Evolutionary conservation across 1,140 invertebrate genomes (phyloP), one percentile per base, ranked within the genome.

Genomic region (Lepidurus arcticus): DNA sequence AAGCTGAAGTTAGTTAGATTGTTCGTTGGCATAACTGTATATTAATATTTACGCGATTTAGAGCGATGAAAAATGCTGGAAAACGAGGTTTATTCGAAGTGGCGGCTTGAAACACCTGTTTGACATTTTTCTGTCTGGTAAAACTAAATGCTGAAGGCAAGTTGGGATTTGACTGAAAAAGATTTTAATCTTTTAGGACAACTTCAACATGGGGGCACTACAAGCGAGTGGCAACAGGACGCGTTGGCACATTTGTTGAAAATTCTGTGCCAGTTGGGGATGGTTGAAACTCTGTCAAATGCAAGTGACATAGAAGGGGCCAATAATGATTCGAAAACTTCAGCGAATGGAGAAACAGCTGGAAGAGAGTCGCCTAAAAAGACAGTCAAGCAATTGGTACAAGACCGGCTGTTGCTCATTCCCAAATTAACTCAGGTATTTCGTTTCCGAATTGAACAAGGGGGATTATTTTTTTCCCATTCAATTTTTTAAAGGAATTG

Each of bases 151-250:
- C 0, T 34, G 4, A 34, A 34, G 2, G 3, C 2, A 77, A 16
- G 53, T 80, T 80, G 47, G 76, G 42, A 44, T 79, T 77, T 76
- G 4, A 3, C 34, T 34, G 0, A 34, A 34, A 34, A 34, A 34
- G 0, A 34, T 34, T 34, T 3, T 0, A 0, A 44, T 79, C 16
- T 80, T 83, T 8, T 80, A 90, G 89, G 91, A 74, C 87, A 90
- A 9, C 81, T 92, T 80, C 90, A 92, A 85, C 86, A 82, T 24
- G 88, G 90, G 73, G 89, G 88, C 74, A 89, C 92, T 78, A 89
- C 92, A 73, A 93, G 91, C 81, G 93, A 97, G 86, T 97, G 96
- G 96, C 92, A 94, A 77, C 95, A 97, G 85, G 96, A 98, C 83
- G 97, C 95, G 84, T 86, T 97, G 10, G 94, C 94, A 1, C 92